Percentiles rank a stretch among this genome's conserved stretches.
These are phyloP conservation scores for Dione juno DNA, from an alignment of 2,888 invertebrate genomes.

Conservation along the genomic window DNA sequence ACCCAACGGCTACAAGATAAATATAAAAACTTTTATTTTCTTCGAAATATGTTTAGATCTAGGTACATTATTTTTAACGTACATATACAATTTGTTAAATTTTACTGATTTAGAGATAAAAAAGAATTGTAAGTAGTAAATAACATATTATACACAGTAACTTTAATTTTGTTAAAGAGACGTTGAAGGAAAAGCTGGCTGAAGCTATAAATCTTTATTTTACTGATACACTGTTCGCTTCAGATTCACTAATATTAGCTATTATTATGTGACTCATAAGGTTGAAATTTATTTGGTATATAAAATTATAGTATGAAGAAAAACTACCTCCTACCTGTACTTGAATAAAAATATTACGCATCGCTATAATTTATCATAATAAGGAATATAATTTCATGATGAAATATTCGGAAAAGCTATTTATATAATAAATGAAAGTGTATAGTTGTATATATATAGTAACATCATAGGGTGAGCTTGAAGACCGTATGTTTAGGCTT, in stretches of 20 bases:
- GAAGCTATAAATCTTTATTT: conserved; percentile 41
- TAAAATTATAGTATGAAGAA: conserved; percentile 31
- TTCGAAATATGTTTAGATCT: too few relatives aligned
- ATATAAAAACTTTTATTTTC: too few relatives aligned
- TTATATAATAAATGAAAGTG: conserved; percentile 25
- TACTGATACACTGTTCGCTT: conserved; percentile 26
- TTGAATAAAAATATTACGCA: conserved; percentile 41
- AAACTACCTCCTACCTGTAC: conserved; percentile 42
- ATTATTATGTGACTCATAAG: not conserved
- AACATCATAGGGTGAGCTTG: too few relatives aligned
- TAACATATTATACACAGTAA: conserved; percentile 34
- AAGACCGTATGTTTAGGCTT: too few relatives aligned
- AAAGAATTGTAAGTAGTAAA: not conserved
- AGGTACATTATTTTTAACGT: too few relatives aligned
- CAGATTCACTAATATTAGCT: not conserved
- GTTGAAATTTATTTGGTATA: not conserved
- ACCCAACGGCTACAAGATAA: too few relatives aligned
- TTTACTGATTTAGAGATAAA: not conserved
- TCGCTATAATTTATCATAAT: conserved; percentile 42
- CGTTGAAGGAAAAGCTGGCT: conserved; percentile 42
- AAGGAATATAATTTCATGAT: conserved; percentile 37
- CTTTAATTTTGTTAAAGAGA: conserved; percentile 40
- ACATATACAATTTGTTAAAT: too few relatives aligned
- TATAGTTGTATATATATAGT: not conserved
- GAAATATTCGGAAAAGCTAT: conserved; percentile 35